Evolutionary conservation across 2,888 invertebrate genomes (phyloP).

Genomic region (Deroplatys truncata): DNA sequence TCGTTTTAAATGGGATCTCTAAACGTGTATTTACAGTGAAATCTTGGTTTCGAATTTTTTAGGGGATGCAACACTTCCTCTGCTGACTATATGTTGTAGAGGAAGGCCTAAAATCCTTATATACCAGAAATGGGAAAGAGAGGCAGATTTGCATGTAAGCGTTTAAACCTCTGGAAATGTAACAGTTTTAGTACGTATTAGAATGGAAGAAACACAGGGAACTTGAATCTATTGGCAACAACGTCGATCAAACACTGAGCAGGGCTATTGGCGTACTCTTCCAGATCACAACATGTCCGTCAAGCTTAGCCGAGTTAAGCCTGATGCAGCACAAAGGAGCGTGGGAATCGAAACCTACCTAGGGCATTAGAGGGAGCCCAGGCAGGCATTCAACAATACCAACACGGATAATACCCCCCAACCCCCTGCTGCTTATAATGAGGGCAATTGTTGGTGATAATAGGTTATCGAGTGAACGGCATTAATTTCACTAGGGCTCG

Average conservation of each 20-base stretch:
- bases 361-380: neutral
- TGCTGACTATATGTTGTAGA: too few relatives aligned
- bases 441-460: slow-evolving; percentile 14
- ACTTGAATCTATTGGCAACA: too few relatives aligned
- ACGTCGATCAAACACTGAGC: neutral
- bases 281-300: neutral
- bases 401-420: neutral
- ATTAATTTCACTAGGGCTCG: neutral
- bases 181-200: too few relatives aligned
- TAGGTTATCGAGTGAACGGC: slow-evolving; percentile 12
- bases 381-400: neutral
- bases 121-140: too few relatives aligned
- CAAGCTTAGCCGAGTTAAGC: neutral
- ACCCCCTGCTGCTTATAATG: slow-evolving; percentile 6
- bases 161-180: too few relatives aligned
- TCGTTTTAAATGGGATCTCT: too few relatives aligned
- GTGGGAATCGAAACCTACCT: neutral
- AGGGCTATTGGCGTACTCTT: neutral
- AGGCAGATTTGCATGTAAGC: too few relatives aligned
- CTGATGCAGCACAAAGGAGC: neutral
- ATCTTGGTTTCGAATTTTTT: too few relatives aligned
- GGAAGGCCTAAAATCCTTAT: too few relatives aligned
- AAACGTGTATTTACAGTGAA: too few relatives aligned
- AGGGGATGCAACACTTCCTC: too few relatives aligned
- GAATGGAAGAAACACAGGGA: too few relatives aligned